phyloP scores from a whole-genome alignment of 2,797 vertebrate species.

The Sebastolobus alascanus region DNA sequence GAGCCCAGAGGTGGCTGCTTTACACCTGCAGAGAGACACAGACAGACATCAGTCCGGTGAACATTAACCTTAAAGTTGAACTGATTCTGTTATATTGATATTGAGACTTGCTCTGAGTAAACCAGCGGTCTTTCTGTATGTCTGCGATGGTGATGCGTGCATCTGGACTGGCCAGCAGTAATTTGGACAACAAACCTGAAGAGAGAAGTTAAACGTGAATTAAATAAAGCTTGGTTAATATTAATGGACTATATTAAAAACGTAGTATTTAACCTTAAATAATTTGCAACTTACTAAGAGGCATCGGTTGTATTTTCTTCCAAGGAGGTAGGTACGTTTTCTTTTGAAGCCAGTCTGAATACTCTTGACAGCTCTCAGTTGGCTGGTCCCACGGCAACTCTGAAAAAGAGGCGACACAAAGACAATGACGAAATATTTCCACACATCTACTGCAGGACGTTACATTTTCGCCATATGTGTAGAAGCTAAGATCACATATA shows the following conservation, averaged over 20 bases:
- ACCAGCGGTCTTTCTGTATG: constrained; percentile 95
- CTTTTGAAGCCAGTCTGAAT: constrained; percentile 94
- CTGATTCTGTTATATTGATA: not conserved
- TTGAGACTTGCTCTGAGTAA: constrained; percentile 71
- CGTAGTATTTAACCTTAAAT: not conserved
- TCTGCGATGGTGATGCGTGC: constrained; percentile 88
- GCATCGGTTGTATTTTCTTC: constrained; percentile 95
- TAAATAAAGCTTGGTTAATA: not conserved
- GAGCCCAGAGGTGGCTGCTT: constrained; percentile 82
- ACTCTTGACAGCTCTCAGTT: constrained; percentile 94
- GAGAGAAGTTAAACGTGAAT: constrained; percentile 20
- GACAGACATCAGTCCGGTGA: not conserved
- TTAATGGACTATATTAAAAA: not conserved
- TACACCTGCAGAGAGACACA: constrained; percentile 74
- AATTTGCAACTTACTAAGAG: constrained; percentile 85
- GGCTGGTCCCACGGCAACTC: constrained; percentile 98
- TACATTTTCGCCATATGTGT: not conserved
- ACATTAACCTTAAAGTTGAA: not conserved
- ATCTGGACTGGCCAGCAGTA: constrained; percentile 88
- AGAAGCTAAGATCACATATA: not conserved
- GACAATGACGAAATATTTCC: not conserved
- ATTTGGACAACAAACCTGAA: constrained; percentile 92
- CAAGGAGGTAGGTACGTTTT: constrained; percentile 95
- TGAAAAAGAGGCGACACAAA: constrained; percentile 64
- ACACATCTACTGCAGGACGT: not conserved